Conservation (phyloP, 2,888 invertebrate species). For the Pardosa pseudoannulata region DNA sequence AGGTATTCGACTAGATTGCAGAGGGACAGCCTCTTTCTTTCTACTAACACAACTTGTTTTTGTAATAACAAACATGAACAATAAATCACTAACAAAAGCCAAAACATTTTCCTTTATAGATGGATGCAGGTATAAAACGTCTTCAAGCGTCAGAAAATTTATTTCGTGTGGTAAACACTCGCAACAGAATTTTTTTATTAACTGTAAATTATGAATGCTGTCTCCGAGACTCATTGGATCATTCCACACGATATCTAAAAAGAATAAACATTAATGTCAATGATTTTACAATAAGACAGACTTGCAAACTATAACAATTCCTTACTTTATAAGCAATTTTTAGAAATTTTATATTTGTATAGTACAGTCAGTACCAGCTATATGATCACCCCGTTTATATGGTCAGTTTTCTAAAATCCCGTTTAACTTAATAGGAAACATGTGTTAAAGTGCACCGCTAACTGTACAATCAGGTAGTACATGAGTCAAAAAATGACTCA, state of each 20-base stretch:
- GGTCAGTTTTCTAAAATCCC: no score
- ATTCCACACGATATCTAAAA: conserved; percentile 54
- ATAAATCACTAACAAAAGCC: conserved; percentile 94
- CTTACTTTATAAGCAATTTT: no score
- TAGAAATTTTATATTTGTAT: no score
- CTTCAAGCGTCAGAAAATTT: conserved; percentile 95
- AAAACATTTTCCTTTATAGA: conserved; percentile 93
- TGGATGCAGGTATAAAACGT: conserved; percentile 94
- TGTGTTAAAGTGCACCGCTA: no score
- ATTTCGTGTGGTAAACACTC: conserved; percentile 90
- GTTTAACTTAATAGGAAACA: no score
- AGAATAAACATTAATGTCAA: background rate
- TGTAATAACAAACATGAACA: conserved; percentile 94
- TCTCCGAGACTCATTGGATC: conserved; percentile 88
- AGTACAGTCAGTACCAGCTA: no score
- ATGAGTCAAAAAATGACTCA: no score
- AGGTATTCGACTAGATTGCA: conserved; percentile 64
- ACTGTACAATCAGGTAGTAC: no score
- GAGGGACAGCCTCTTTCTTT: conserved; percentile 81
- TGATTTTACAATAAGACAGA: no score
- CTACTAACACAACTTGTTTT: conserved; percentile 87
- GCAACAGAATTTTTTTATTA: conserved; percentile 91
- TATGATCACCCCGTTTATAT: no score
- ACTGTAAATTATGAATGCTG: conserved; percentile 92
- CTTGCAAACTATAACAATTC: no score